These are phyloP conservation scores for Drosophila seguyi DNA, from an alignment of 1,140 invertebrate species.

Conservation along the genomic window DNA sequence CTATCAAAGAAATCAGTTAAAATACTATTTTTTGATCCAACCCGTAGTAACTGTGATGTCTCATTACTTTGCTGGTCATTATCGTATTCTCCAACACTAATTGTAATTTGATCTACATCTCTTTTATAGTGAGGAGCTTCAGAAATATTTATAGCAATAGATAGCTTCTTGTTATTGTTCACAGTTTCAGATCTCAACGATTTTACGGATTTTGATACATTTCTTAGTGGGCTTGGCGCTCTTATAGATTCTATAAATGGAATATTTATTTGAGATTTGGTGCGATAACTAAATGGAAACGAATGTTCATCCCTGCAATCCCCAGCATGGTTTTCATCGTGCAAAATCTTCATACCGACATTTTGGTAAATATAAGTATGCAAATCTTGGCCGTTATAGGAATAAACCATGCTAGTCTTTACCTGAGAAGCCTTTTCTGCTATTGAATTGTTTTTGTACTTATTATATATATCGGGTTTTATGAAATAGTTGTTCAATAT, in stretches of 20 bases:
- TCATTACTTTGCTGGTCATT: constrained; percentile 16
- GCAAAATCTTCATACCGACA: constrained; percentile 59
- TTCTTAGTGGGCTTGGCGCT: not conserved
- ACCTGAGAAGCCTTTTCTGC: not conserved
- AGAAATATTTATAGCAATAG: not conserved
- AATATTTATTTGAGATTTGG: constrained; percentile 78
- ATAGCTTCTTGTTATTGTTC: not conserved
- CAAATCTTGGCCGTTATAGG: constrained; percentile 55
- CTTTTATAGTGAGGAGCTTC: not conserved
- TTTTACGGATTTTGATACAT: constrained; percentile 2
- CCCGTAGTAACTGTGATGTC: constrained; percentile 24
- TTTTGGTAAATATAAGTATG: constrained; percentile 57
- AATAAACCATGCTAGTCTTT: constrained; percentile 29
- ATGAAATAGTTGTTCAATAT: constrained; percentile 67
- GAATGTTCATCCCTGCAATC: constrained; percentile 77
- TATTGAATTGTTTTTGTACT: constrained; percentile 40
- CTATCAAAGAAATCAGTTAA: constrained; percentile 42
- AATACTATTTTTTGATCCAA: constrained; percentile 23
- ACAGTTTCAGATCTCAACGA: not conserved
- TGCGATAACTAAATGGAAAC: constrained; percentile 70
- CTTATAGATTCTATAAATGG: constrained; percentile 11
- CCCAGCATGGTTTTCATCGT: constrained; percentile 58
- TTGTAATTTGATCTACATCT: not conserved
- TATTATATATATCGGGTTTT: constrained; percentile 58
- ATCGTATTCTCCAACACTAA: not conserved